Base-by-base conservation (phyloP, 1,140 invertebrate genomes). In the Archegozetes longisetosus region DNA sequence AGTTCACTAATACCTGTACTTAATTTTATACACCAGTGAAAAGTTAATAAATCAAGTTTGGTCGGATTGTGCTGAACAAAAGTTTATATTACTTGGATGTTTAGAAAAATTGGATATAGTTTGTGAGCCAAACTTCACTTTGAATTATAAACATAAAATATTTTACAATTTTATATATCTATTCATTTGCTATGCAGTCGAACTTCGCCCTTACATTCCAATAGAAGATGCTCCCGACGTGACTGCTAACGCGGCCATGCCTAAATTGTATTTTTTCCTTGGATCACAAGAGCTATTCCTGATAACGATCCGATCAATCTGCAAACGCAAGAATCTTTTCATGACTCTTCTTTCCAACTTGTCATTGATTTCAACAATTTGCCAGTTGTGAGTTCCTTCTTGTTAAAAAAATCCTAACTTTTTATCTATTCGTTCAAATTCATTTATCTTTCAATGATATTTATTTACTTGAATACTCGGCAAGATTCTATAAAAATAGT, bases 61-160 rank as follows among this genome's bases (percentile, higher is more conserved):
- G 66, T 58, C 57, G 14, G 61, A 64, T 51, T 49, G 51, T 55
- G 58, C 58, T 26, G 64, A 66, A 57, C 62, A 66, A 32, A 64
- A 54, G 25, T 53, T 26, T 22, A 57, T 64, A 26, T 51, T 66
- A 2, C n/a, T 66, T 3, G 62, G 62, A 25, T 64, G 64, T 56
- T 53, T 66, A 2, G 63, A 66, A 50, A 64, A 59, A 23, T 49
- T 61, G 12, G 66, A 65, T 61, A 58, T 66, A n/a, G 25, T 66
- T 26, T 66, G 63, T 62, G 58, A 65, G 57, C 46, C 2, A 55
- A 6, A 52, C 25, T 55, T 55, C 46, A 27, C 17, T 27, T 12
- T 17, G 28, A 55, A 28, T 20, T 27, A 27, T 25, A 27, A 55
- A 17, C 29, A 14, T 29, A 29, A 9, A 14, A 14, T 55, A 13